Conservation (phyloP, 1,140 invertebrate species). For the Goniozus legneri region DNA sequence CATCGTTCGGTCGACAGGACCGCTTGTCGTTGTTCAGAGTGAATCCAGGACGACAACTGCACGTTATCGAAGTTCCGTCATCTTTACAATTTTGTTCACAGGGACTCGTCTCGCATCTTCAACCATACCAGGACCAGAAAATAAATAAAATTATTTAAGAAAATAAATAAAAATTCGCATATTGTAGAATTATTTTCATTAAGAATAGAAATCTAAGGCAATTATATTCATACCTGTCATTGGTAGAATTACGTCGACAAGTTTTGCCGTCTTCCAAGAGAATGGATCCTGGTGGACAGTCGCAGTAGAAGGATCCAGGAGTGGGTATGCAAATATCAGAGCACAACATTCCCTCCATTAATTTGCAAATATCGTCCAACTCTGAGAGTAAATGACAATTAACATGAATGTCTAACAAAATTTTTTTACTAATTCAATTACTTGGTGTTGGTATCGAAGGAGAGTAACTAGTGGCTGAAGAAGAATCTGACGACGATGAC, state of each 20-base stretch:
- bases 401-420: neutral
- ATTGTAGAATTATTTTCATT: no score
- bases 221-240: slow-evolving; percentile 31
- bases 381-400: slow-evolving; percentile 28
- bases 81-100: slow-evolving; percentile 59
- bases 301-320: slow-evolving; percentile 68
- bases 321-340: slow-evolving; percentile 70
- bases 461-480: slow-evolving; percentile 3
- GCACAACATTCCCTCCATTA: slow-evolving; percentile 65
- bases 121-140: neutral
- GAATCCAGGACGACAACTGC: slow-evolving; percentile 58
- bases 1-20: slow-evolving; percentile 47
- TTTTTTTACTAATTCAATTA: slow-evolving; percentile 13
- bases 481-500: slow-evolving; percentile 3
- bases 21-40: slow-evolving; percentile 49
- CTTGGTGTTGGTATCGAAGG: slow-evolving; percentile 20
- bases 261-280: slow-evolving; percentile 65
- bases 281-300: slow-evolving; percentile 69
- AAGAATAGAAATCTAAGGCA: no score
- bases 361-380: slow-evolving; percentile 62
- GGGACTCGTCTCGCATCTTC: slow-evolving; percentile 53
- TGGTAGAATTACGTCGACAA: slow-evolving; percentile 49
- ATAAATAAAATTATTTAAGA: neutral
- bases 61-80: slow-evolving; percentile 50
- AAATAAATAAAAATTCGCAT: neutral